Evolutionary conservation across 2,113 vertebrate genomes (phyloP), one percentile per base, ranked within the genome.

Genomic region (Neodontobutis hainanensis): DNA sequence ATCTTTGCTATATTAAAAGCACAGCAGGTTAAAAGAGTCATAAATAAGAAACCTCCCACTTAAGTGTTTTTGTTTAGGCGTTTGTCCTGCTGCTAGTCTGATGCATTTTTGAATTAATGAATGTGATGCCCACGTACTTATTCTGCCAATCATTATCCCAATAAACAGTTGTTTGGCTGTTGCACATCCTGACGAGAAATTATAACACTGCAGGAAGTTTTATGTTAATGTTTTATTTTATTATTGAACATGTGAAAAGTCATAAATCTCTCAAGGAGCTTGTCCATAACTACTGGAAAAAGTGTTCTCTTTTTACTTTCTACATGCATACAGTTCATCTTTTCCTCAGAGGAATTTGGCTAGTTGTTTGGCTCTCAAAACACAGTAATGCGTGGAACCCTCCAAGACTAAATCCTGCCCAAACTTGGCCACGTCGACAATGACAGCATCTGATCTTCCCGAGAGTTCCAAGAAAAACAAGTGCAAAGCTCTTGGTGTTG

Each of bases 351-450:
- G 40, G 15, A 4, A 5, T 47, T 8, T 52, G 70, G 63, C 16
- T 15, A 3, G n/a, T 14, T 11, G 52, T 61, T 43, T 55, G n/a
- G 12, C 45, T 65, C 35, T 47, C 0, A 46, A 6, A 44, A 49
- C 34, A 43, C 16, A 1, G 11, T 6, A 10, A 27, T 57, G 10
- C 45, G 8, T 8, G 1, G 36, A 15, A 16, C 48, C 6, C 7
- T 38, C 10, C 15, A 38, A 15, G 48, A 58, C 51, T 34, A 57
- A 58, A 75, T 40, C 46, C 19, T 64, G 60, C 34, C 63, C 63
- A 73, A 61, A 73, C 57, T 73, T 61, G 56, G 55, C 48, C 65
- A 58, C 43, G 7, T 50, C 12, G 40, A 68, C n/a, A 55, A n/a
- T 59, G 19, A 65, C 19, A 65, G n/a, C 14, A 48, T 55, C 44